These are phyloP conservation scores for Alethe castanea DNA, from an alignment of 2,113 vertebrate genomes.

Conservation along the genomic window DNA sequence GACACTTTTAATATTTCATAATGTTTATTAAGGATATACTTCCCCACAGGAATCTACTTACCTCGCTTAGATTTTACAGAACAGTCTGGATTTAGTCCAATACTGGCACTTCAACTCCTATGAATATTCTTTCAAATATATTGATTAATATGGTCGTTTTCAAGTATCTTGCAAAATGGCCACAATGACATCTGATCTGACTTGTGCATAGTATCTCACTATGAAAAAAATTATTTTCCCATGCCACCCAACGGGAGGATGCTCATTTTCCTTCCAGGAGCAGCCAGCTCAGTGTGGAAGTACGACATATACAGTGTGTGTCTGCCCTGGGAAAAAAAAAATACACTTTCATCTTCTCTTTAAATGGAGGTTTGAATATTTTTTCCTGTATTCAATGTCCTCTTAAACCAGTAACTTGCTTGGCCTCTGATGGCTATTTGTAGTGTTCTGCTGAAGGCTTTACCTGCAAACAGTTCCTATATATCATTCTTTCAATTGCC, in stretches of 20 bases:
- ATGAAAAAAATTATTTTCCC: not conserved
- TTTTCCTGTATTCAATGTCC: not conserved
- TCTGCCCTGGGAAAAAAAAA: not conserved
- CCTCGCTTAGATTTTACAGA: not conserved
- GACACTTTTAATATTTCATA: not conserved
- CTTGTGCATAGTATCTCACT: not conserved
- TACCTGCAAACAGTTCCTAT: not conserved
- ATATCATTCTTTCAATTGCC: constrained; percentile 5
- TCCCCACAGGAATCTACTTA: not conserved
- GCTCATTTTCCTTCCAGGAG: not conserved
- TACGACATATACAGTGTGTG: not conserved
- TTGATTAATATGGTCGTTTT: not conserved
- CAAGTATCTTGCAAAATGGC: not conserved
- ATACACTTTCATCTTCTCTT: not conserved
- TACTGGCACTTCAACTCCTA: not conserved
- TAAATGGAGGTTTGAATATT: not conserved
- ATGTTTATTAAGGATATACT: not conserved
- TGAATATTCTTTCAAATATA: not conserved
- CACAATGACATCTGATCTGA: not conserved
- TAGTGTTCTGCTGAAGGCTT: not conserved
- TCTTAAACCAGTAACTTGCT: constrained; percentile 22
- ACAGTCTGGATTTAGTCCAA: not conserved
- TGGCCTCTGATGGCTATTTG: not conserved
- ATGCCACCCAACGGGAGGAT: not conserved
- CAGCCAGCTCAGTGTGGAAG: not conserved